A percentile compares a stretch with the other conserved stretches of the same genome.
Conservation (phyloP, 2,113 vertebrate genomes). For the Chroicocephalus ridibundus region DNA sequence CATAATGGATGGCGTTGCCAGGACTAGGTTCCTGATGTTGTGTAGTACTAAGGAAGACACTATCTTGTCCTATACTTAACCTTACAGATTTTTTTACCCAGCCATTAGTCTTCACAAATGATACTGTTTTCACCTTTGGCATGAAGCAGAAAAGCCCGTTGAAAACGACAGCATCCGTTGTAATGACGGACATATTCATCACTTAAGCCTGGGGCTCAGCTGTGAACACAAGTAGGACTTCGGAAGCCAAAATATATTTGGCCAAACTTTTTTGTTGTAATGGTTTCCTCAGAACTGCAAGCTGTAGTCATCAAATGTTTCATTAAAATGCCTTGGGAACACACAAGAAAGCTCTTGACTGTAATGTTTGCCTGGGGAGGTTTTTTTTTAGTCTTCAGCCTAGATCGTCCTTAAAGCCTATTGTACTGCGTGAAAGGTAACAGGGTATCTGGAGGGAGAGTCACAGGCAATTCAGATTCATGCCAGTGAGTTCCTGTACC, state of each 20-base stretch:
- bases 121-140: background rate
- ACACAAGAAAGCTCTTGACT: background rate
- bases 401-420: slow-evolving; percentile 10
- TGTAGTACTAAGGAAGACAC: background rate
- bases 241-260: slow-evolving; percentile 24
- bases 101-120: background rate
- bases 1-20: background rate
- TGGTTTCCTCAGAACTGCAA: slow-evolving; percentile 15
- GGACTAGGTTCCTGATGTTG: background rate
- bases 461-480: background rate
- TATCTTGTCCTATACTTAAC: background rate
- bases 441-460: background rate
- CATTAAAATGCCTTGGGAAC: background rate
- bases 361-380: background rate
- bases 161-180: background rate
- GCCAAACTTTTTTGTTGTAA: background rate
- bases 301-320: slow-evolving; percentile 7
- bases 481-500: background rate
- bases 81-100: slow-evolving; percentile 5
- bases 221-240: background rate
- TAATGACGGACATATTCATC: background rate
- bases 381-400: background rate
- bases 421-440: slow-evolving; percentile 13
- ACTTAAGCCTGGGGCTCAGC: background rate
- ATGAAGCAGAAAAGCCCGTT: background rate